These are phyloP conservation scores for Epinotia demarniana DNA, from an alignment of 2,888 invertebrate species.

Conservation along the genomic window DNA sequence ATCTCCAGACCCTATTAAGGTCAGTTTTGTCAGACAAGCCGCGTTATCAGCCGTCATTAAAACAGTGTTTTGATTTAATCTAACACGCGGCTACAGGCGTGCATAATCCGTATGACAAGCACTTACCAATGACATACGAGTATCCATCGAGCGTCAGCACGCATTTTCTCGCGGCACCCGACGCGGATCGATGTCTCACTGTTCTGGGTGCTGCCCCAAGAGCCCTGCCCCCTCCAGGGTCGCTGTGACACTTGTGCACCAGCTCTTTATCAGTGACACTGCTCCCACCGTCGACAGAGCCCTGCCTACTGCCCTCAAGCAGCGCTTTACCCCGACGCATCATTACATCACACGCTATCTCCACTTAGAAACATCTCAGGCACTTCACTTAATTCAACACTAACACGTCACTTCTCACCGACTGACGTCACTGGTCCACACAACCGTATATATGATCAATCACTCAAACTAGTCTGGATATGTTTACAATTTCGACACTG, in stretches of 20 bases:
- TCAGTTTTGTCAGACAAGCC: constrained; percentile 18
- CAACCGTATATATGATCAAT: constrained; percentile 48
- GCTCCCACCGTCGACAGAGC: constrained; percentile 76
- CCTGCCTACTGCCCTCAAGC: constrained; percentile 79
- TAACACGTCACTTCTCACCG: constrained; percentile 41
- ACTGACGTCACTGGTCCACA: constrained; percentile 31
- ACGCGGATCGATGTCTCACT: constrained; percentile 76
- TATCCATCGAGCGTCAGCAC: constrained; percentile 93
- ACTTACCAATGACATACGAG: constrained; percentile 94
- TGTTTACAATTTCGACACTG: constrained; percentile 60
- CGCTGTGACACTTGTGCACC: constrained; percentile 88
- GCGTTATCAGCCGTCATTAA: constrained; percentile 27
- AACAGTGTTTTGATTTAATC: constrained; percentile 38
- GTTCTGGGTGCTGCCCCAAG: constrained; percentile 71
- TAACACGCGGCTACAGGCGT: constrained; percentile 19
- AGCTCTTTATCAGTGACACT: constrained; percentile 84
- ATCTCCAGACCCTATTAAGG: constrained; percentile 17
- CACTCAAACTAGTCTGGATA: constrained; percentile 54
- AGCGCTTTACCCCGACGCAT: constrained; percentile 80
- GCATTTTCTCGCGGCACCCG: constrained; percentile 89
- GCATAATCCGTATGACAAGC: constrained; percentile 34
- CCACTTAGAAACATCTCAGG: constrained; percentile 50
- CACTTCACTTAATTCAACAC: constrained; percentile 44
- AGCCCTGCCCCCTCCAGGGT: constrained; percentile 85
- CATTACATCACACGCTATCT: constrained; percentile 80